Conservation (phyloP, 2,113 vertebrate genomes). For the Puffinus mauretanicus region DNA sequence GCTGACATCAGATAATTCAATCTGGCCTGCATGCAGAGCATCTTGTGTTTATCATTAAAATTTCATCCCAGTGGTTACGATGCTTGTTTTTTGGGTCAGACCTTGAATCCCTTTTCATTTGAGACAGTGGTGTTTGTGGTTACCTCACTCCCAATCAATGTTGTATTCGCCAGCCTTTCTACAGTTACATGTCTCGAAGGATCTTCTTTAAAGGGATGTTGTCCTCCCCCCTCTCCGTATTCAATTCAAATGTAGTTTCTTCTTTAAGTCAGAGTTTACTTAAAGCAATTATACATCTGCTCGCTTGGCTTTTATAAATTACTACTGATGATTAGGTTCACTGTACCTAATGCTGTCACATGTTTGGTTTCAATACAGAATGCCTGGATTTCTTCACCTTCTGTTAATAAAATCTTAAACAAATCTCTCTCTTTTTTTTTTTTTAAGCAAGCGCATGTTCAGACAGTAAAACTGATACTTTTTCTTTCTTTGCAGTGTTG, state of each 20-base stretch:
- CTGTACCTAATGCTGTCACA: not conserved
- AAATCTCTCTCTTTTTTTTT: not conserved
- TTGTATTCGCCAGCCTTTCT: constrained; percentile 71
- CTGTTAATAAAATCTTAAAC: not conserved
- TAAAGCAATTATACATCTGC: constrained; percentile 12
- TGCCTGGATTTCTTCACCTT: not conserved
- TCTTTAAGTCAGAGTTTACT: constrained; percentile 25
- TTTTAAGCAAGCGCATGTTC: not conserved
- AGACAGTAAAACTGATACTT: not conserved
- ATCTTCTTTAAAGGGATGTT: constrained; percentile 67
- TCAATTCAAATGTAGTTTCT: constrained; percentile 10
- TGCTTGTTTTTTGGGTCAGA: constrained; percentile 85
- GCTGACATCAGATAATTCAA: constrained; percentile 65
- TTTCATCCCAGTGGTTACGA: constrained; percentile 80
- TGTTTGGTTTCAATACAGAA: not conserved
- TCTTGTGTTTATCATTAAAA: constrained; percentile 82
- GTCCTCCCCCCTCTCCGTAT: not conserved
- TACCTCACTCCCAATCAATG: constrained; percentile 86
- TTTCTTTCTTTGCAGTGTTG: not conserved
- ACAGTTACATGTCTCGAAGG: constrained; percentile 66
- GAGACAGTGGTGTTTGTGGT: constrained; percentile 81
- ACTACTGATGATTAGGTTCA: not conserved
- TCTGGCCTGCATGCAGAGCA: constrained; percentile 65
- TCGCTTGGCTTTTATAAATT: not conserved
- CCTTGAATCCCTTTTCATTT: constrained; percentile 83